Evolutionary conservation across 2,113 vertebrate species (phyloP).

Genomic region (Pluvialis apricaria): DNA sequence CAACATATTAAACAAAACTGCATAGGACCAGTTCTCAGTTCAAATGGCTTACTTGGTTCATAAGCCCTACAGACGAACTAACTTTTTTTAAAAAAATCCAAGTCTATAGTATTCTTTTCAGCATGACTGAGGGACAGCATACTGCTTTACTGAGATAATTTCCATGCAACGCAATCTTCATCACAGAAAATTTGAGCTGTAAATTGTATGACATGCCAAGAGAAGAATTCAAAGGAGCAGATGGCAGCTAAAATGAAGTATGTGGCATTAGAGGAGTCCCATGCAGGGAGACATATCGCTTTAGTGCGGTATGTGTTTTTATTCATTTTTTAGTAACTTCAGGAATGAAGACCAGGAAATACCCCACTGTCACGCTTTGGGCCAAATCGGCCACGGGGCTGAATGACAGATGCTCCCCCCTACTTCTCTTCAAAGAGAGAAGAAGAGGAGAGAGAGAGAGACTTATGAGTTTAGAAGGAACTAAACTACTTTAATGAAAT

Average conservation of each 20-base stretch:
- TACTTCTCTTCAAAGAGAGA: too few species aligned
- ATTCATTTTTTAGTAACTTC: background rate
- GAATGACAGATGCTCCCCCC: too few species aligned
- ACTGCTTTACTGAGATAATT: background rate
- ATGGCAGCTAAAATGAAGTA: background rate
- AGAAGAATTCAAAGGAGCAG: conserved; percentile 1
- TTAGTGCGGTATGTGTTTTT: background rate
- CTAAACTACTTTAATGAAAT: too few species aligned
- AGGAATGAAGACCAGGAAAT: background rate
- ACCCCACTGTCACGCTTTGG: too few species aligned
- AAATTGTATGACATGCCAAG: background rate
- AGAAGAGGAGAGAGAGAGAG: too few species aligned
- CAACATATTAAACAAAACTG: background rate
- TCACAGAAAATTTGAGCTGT: background rate
- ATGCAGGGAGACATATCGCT: background rate
- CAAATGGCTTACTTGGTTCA: background rate
- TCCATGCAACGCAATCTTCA: background rate
- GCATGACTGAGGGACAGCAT: background rate
- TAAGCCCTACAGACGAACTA: background rate
- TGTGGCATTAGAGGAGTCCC: background rate
- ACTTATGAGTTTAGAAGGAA: too few species aligned
- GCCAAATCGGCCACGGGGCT: too few species aligned
- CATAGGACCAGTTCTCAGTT: background rate
- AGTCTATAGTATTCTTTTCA: background rate
- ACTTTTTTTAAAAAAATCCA: background rate